Evolutionary conservation across 2,797 vertebrate species (phyloP).

Genomic region (Anabacerthia variegaticeps): DNA sequence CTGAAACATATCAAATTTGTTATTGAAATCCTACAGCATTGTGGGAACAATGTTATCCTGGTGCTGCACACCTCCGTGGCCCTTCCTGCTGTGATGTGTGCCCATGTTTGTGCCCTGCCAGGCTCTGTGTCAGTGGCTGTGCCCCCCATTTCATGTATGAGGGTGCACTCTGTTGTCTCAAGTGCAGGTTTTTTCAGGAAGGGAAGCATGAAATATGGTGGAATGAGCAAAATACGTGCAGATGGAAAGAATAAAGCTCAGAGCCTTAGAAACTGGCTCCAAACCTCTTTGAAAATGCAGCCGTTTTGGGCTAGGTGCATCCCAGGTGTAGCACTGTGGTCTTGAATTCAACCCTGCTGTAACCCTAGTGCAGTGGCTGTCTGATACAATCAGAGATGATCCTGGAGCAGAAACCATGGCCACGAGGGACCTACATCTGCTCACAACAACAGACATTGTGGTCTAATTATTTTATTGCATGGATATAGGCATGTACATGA

Average conservation of each 20-base stretch:
- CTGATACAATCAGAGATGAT: not conserved
- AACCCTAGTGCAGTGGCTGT: not conserved
- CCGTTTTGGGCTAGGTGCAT: not conserved
- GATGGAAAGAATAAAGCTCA: constrained; percentile 9
- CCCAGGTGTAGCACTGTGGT: not conserved
- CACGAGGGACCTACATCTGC: not conserved
- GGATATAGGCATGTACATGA: not conserved
- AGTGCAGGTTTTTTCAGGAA: not conserved
- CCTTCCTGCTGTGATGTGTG: not conserved
- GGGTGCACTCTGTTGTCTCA: not conserved
- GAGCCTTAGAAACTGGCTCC: not conserved
- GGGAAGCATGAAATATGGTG: not conserved
- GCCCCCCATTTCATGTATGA: rapidly evolving
- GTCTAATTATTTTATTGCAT: not conserved
- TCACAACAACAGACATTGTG: not conserved
- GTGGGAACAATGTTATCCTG: constrained; percentile 22
- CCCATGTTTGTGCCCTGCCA: not conserved
- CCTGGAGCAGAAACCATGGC: not conserved
- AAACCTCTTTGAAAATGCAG: not conserved
- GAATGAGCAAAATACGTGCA: not conserved
- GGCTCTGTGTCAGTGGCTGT: not conserved
- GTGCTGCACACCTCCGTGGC: not conserved
- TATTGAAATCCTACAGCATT: not conserved
- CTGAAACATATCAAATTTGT: not conserved
- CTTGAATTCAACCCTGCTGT: not conserved